A percentile compares a stretch with the other conserved stretches of the same genome.
Conservation (phyloP, 2,113 vertebrate genomes). For the Gambusia affinis region DNA sequence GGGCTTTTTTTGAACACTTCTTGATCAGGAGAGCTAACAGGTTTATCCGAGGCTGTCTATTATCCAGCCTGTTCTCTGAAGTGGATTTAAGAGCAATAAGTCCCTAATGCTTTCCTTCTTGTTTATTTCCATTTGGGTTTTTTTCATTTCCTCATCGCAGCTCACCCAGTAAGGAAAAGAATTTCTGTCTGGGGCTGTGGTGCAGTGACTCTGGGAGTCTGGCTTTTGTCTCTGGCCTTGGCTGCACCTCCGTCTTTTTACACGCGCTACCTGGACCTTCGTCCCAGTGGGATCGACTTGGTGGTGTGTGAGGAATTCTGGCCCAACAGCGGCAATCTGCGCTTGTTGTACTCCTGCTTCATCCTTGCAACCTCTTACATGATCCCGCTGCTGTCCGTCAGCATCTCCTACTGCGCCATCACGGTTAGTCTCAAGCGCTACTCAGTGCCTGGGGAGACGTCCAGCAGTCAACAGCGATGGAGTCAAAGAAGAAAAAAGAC, state of each 20-base stretch:
- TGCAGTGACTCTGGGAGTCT: constrained; percentile 71
- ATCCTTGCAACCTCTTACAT: constrained; percentile 80
- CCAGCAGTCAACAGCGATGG: constrained; percentile 74
- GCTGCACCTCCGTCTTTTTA: constrained; percentile 77
- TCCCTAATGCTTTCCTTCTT: background rate
- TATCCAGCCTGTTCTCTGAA: no score
- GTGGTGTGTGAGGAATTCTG: constrained; percentile 84
- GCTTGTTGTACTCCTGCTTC: constrained; percentile 81
- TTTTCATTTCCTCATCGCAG: constrained; percentile 36
- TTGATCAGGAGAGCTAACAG: background rate
- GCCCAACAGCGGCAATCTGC: constrained; percentile 67
- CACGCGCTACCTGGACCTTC: constrained; percentile 77
- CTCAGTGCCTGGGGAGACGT: constrained; percentile 72
- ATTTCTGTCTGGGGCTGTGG: constrained; percentile 76
- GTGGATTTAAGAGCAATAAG: background rate
- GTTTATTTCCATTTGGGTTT: background rate
- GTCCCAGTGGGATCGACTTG: constrained; percentile 74
- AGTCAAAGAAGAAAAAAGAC: constrained; percentile 78
- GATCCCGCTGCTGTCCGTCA: constrained; percentile 82
- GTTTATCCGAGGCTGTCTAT: background rate
- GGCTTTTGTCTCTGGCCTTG: constrained; percentile 77
- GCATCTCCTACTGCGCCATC: constrained; percentile 83
- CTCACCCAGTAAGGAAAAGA: constrained; percentile 77
- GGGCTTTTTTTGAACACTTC: background rate
- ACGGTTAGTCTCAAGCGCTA: constrained; percentile 74